Evolutionary conservation across 1,140 invertebrate genomes (phyloP).

Genomic region (Leguminivora glycinivorella): DNA sequence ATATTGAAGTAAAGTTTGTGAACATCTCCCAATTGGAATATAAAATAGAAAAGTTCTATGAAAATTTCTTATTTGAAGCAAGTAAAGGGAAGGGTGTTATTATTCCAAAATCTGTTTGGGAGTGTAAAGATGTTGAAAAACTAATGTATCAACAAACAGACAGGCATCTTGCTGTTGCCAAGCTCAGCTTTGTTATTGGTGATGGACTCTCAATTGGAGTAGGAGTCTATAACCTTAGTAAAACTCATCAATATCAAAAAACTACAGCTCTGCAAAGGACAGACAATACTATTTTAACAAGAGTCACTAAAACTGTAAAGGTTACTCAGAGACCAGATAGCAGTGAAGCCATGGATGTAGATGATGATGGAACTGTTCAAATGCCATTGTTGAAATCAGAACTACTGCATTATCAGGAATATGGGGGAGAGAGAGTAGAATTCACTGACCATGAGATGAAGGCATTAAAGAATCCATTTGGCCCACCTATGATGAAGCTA

Average conservation of each 20-base stretch:
- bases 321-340: conserved; percentile 37
- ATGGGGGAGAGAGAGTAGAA: conserved; percentile 60
- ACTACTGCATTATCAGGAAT: conserved; percentile 57
- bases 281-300: conserved; percentile 58
- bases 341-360: conserved; percentile 36
- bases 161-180: conserved; percentile 59
- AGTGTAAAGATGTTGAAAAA: conserved; percentile 51
- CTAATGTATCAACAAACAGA: conserved; percentile 59
- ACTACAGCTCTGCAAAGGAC: conserved; percentile 56
- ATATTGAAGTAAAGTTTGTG: conserved; percentile 61
- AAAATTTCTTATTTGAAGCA: conserved; percentile 56
- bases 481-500: conserved; percentile 62
- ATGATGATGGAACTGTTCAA: conserved; percentile 36
- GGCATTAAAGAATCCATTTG: conserved; percentile 64
- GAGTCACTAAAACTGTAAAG: conserved; percentile 62
- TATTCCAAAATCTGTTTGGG: conserved; percentile 53
- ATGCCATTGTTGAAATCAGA: conserved; percentile 66
- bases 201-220: conserved; percentile 60
- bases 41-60: conserved; percentile 54
- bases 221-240: conserved; percentile 58
- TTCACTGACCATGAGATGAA: conserved; percentile 67
- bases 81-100: conserved; percentile 50
- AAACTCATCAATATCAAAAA: conserved; percentile 52
- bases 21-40: conserved; percentile 56
- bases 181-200: conserved; percentile 63